A percentile compares a stretch with the other conserved stretches of the same genome.
phyloP scores from a whole-genome alignment of 2,888 invertebrate species.

The Phengaris alcon region DNA sequence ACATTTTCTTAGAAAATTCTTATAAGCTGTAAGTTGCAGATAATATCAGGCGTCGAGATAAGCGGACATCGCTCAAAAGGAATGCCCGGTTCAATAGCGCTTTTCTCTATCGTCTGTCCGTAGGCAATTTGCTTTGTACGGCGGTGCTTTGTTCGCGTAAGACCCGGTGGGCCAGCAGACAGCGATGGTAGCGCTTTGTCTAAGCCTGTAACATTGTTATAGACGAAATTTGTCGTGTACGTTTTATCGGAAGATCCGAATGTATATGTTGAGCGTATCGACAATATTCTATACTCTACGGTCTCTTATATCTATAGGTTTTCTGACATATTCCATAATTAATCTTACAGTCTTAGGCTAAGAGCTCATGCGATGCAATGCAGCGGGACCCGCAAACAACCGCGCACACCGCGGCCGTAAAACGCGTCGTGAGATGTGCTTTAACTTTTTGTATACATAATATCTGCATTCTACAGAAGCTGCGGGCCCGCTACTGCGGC shows the following conservation, averaged over 20 bases:
- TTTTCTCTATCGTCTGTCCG: constrained; percentile 50
- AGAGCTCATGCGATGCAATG: no score
- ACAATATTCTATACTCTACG: neutral
- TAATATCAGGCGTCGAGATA: constrained; percentile 25
- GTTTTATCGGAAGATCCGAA: constrained; percentile 7
- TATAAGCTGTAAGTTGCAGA: constrained; percentile 20
- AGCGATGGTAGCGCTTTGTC: constrained; percentile 36
- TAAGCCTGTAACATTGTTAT: constrained; percentile 32
- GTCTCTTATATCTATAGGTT: neutral
- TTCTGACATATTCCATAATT: neutral
- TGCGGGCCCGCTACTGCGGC: no score
- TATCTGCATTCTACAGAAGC: no score
- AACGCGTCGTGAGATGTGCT: no score
- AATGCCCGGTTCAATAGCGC: constrained; percentile 56
- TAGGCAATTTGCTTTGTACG: constrained; percentile 61
- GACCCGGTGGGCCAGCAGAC: constrained; percentile 31
- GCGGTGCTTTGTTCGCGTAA: constrained; percentile 49
- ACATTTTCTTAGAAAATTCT: neutral
- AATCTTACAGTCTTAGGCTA: neutral
- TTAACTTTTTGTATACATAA: no score
- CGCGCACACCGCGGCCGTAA: no score
- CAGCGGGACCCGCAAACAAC: no score
- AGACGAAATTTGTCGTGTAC: constrained; percentile 21
- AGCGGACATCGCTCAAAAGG: constrained; percentile 49
- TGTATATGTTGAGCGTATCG: neutral